A percentile compares a stretch with the other conserved stretches of the same genome.
Conservation (phyloP, 1,140 invertebrate genomes). For the Hesperophylax magnus region DNA sequence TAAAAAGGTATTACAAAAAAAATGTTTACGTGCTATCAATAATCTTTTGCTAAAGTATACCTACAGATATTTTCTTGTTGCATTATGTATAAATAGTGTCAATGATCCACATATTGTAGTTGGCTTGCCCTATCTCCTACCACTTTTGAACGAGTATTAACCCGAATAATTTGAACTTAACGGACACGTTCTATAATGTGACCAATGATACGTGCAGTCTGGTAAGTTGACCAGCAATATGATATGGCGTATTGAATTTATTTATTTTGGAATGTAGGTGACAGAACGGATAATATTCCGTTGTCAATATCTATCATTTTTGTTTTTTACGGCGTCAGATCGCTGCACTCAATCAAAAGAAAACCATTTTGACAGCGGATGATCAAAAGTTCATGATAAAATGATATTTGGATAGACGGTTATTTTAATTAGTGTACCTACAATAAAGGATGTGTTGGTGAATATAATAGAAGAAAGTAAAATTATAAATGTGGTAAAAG, state of each 20-base stretch:
- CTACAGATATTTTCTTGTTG: background rate
- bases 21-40: background rate
- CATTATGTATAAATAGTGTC: background rate
- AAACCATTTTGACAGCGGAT: too few species aligned
- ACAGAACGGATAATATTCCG: constrained; percentile 6
- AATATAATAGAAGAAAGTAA: too few species aligned
- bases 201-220: constrained; percentile 16
- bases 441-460: too few species aligned
- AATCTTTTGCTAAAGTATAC: background rate
- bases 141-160: background rate
- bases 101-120: too few species aligned
- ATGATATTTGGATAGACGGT: too few species aligned
- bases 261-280: constrained; percentile 6
- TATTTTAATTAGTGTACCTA: too few species aligned
- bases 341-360: too few species aligned
- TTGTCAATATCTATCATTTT: too few species aligned
- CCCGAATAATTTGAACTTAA: background rate
- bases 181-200: background rate
- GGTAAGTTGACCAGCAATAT: background rate
- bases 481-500: too few species aligned
- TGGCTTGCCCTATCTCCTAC: background rate
- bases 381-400: too few species aligned
- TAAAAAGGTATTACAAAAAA: too few species aligned
- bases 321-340: too few species aligned
- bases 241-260: constrained; percentile 14